phyloP scores from a whole-genome alignment of 1,140 invertebrate species.

The Lepidotrigona ventralis region DNA sequence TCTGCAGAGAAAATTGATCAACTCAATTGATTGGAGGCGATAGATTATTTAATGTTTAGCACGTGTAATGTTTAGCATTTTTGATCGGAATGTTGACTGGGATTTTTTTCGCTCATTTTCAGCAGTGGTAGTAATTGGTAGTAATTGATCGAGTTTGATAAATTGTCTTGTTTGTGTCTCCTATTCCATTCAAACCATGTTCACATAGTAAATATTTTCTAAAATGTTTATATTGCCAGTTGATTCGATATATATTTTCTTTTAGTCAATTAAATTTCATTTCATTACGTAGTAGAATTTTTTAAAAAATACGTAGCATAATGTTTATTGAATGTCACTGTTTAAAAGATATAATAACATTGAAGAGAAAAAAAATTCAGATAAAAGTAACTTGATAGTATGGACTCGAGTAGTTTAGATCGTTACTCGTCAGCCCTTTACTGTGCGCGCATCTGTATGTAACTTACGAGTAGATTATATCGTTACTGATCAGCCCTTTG shows the following conservation, averaged over 20 bases:
- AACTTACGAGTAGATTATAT: background rate
- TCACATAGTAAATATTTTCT: too few species aligned
- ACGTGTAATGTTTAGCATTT: background rate
- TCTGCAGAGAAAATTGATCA: background rate
- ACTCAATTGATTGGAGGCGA: background rate
- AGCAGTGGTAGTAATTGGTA: background rate
- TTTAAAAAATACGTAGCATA: background rate
- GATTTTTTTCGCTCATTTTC: background rate
- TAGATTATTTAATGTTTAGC: background rate
- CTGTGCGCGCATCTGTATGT: background rate
- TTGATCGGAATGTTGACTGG: background rate
- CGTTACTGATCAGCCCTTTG: background rate
- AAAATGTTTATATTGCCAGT: background rate
- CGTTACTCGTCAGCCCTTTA: background rate
- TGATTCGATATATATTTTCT: background rate
- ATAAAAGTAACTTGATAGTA: too few species aligned
- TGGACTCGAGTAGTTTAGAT: too few species aligned
- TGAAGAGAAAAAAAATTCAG: background rate
- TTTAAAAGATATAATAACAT: background rate
- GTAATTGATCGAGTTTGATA: slow-evolving; percentile 6
- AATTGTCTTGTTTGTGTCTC: background rate
- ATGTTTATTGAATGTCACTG: too few species aligned
- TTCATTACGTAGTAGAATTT: background rate
- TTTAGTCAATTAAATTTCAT: background rate
- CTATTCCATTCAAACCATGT: background rate